Percentiles rank a stretch among this genome's conserved stretches.
Conservation (phyloP, 2,113 vertebrate species). For the Camelus dromedarius region DNA sequence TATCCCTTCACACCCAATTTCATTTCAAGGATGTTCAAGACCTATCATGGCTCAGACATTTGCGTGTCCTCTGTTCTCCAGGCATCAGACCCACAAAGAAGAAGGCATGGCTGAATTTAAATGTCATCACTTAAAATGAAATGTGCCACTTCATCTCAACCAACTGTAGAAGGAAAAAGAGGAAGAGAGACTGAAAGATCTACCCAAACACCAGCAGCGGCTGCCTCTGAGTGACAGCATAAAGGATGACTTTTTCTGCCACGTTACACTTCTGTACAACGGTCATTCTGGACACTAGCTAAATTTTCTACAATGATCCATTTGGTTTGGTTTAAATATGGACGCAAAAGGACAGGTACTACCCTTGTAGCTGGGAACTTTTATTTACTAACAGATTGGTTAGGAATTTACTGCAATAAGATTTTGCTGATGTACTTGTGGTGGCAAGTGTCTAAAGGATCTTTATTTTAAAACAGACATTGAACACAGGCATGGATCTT, state of each 20-base stretch:
- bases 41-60: neutral
- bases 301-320: slow-evolving; percentile 1
- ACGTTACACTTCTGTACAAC: neutral
- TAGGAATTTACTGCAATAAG: neutral
- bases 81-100: neutral
- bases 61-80: neutral
- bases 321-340: slow-evolving; percentile 39
- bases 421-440: slow-evolving; percentile 3
- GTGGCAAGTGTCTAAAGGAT: slow-evolving; percentile 28
- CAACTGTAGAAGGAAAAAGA: slow-evolving; percentile 8
- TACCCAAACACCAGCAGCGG: neutral
- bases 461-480: slow-evolving; percentile 52
- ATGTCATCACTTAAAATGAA: slow-evolving; percentile 33
- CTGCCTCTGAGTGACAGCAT: neutral
- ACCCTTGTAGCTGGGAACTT: neutral
- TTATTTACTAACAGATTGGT: slow-evolving; percentile 43
- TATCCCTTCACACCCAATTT: neutral
- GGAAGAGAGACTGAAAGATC: slow-evolving; percentile 43
- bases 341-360: slow-evolving; percentile 32
- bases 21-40: slow-evolving; percentile 48
- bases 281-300: neutral
- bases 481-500: neutral
- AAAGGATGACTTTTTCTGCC: slow-evolving; percentile 13
- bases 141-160: slow-evolving; percentile 41
- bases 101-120: neutral